Conservation (phyloP, 2,888 invertebrate species). For the Parnassius smintheus region DNA sequence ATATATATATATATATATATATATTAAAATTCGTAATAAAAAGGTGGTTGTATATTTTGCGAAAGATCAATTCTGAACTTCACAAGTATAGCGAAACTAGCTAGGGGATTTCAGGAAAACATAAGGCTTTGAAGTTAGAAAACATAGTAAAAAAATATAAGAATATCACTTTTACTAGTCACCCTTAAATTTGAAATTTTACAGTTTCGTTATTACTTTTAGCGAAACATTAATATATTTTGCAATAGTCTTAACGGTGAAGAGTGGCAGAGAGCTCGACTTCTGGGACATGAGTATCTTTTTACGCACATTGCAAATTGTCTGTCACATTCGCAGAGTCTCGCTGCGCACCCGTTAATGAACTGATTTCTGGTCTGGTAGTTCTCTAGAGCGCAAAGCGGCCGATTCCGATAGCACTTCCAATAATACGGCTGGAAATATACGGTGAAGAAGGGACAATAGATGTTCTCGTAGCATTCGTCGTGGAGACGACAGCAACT, state of each 20-base stretch:
- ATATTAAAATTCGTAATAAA: too few relatives aligned
- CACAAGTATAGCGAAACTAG: too few relatives aligned
- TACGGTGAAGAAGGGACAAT: slow-evolving; percentile 89
- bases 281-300: slow-evolving; percentile 86
- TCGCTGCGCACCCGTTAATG: slow-evolving; percentile 85
- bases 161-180: too few relatives aligned
- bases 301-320: slow-evolving; percentile 89
- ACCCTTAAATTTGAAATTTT: too few relatives aligned
- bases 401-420: slow-evolving; percentile 89
- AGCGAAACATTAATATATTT: slow-evolving; percentile 84
- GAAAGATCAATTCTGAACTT: too few relatives aligned
- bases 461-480: slow-evolving; percentile 90
- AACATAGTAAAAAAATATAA: too few relatives aligned
- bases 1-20: too few relatives aligned
- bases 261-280: slow-evolving; percentile 86
- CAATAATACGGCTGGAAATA: slow-evolving; percentile 94
- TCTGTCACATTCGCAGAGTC: slow-evolving; percentile 92
- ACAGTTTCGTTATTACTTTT: slow-evolving; percentile 14
- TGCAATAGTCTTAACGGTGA: slow-evolving; percentile 88
- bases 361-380: slow-evolving; percentile 52
- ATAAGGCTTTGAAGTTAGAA: too few relatives aligned
- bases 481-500: slow-evolving; percentile 93
- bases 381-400: slow-evolving; percentile 86
- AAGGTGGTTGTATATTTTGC: too few relatives aligned
- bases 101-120: too few relatives aligned